Conservation (phyloP, 2,888 invertebrate species). For the Atrina japonica region DNA sequence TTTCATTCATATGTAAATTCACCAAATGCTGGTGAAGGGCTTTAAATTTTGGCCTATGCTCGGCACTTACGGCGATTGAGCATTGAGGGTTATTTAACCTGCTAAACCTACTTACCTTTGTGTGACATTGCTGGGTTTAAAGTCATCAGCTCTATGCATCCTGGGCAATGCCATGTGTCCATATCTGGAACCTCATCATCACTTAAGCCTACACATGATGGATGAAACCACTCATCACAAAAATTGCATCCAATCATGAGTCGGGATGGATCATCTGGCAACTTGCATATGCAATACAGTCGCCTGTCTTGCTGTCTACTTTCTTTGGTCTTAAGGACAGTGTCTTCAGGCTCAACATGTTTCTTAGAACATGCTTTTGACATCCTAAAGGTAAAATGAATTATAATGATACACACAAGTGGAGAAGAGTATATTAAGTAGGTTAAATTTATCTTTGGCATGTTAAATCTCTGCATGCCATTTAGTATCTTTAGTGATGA, state of each 20-base stretch:
- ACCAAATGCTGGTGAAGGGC: too few species aligned
- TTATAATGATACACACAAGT: too few species aligned
- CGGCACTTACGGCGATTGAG: too few species aligned
- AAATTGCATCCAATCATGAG: slow-evolving; percentile 33
- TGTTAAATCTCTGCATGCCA: too few species aligned
- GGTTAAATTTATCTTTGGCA: too few species aligned
- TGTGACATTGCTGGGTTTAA: slow-evolving; percentile 23
- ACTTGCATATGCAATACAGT: slow-evolving; percentile 25
- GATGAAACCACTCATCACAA: slow-evolving; percentile 39
- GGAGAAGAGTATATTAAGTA: too few species aligned
- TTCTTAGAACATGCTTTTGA: too few species aligned
- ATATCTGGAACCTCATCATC: slow-evolving; percentile 24
- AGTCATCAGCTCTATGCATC: slow-evolving; percentile 26
- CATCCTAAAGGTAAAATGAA: too few species aligned
- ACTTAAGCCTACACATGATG: slow-evolving; percentile 29
- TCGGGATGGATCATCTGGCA: slow-evolving; percentile 7
- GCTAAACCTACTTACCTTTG: slow-evolving; percentile 20
- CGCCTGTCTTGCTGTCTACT: slow-evolving; percentile 8
- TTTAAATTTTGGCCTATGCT: too few species aligned
- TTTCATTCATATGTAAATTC: not conserved
- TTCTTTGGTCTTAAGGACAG: not conserved
- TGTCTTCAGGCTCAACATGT: too few species aligned
- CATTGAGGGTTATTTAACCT: too few species aligned
- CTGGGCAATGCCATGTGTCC: slow-evolving; percentile 25
- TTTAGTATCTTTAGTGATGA: too few species aligned